phyloP scores from a whole-genome alignment of 2,113 vertebrate genomes.

The Pomatostomus ruficeps region DNA sequence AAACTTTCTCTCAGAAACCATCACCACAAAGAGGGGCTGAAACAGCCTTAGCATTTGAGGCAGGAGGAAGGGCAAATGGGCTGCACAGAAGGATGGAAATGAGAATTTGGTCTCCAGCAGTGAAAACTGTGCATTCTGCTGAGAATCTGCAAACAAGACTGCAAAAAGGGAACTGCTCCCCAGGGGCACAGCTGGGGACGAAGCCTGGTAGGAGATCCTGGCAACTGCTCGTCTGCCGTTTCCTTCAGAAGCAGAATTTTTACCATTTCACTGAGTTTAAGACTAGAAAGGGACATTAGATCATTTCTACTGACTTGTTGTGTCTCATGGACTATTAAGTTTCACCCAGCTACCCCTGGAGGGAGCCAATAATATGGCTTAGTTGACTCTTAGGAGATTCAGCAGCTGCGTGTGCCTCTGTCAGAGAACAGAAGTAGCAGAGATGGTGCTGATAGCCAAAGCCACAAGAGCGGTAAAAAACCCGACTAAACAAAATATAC shows the following conservation, averaged over 20 bases:
- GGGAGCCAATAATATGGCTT: conserved; percentile 24
- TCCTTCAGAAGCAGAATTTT: conserved; percentile 25
- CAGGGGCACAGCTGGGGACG: neutral
- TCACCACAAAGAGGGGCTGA: neutral
- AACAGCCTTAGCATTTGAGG: neutral
- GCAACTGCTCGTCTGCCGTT: conserved; percentile 3
- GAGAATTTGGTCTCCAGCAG: neutral
- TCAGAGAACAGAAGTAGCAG: neutral
- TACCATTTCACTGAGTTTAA: conserved; percentile 47
- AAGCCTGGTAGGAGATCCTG: neutral
- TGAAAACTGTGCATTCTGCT: neutral
- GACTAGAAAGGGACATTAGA: conserved; percentile 44
- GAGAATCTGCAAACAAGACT: neutral
- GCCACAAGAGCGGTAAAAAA: neutral
- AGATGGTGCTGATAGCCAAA: neutral
- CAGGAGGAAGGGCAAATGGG: neutral
- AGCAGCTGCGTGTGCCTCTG: neutral
- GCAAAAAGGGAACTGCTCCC: conserved; percentile 3
- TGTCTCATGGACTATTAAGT: conserved; percentile 36
- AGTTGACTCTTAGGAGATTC: neutral
- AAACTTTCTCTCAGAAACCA: neutral
- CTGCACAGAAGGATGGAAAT: neutral
- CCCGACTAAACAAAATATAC: neutral
- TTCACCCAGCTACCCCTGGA: conserved; percentile 40
- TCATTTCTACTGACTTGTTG: conserved; percentile 49